Conservation (phyloP, 2,113 vertebrate species). For the Urocynchramus pylzowi region DNA sequence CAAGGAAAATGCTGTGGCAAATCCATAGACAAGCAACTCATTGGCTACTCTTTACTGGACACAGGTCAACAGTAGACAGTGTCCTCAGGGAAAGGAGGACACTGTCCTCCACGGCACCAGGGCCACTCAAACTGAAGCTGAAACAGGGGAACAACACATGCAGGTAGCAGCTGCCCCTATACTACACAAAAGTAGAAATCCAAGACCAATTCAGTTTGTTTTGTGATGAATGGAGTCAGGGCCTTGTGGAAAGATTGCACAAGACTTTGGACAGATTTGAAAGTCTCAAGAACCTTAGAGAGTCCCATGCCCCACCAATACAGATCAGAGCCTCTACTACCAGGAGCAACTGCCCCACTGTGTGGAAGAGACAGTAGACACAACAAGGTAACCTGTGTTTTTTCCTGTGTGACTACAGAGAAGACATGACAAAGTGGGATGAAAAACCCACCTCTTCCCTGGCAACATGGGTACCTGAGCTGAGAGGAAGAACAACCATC, state of each 20-base stretch:
- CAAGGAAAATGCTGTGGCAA: not conserved
- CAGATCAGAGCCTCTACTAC: not conserved
- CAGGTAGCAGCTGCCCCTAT: not conserved
- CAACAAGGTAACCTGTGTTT: not conserved
- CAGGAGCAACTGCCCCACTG: not conserved
- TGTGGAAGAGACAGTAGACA: fast-evolving
- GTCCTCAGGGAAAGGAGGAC: no score
- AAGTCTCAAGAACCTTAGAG: not conserved
- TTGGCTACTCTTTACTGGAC: not conserved
- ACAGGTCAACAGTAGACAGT: not conserved
- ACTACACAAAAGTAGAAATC: not conserved
- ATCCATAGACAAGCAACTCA: fast-evolving
- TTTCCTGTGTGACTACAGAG: not conserved
- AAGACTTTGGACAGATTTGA: not conserved
- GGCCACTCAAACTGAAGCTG: not conserved
- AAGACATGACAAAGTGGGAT: not conserved
- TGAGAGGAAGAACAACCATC: not conserved
- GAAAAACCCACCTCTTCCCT: not conserved
- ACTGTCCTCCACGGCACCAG: no score
- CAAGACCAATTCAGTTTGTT: not conserved
- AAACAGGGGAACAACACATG: not conserved
- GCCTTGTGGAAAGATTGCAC: not conserved
- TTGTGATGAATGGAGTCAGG: not conserved
- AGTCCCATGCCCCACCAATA: no score
- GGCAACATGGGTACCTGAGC: no score